Base-by-base conservation (phyloP, 53 echinoderm and acorn worm genomes). In the Holothuria leucospilota region DNA sequence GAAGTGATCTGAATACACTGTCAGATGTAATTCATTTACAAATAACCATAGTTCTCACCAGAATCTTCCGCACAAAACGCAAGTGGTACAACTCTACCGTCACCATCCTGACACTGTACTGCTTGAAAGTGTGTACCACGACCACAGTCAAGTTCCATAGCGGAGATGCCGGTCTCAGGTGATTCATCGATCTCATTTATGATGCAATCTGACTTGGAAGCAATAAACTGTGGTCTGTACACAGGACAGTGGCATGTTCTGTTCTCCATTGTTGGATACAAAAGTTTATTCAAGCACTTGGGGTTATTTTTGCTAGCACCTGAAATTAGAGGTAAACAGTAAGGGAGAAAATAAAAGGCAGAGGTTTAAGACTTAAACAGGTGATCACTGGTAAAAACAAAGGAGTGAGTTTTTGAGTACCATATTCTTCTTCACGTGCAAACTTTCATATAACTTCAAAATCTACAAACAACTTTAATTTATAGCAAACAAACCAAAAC, bases 191-290 rank as follows among this genome's bases (percentile, higher is more conserved):
- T 69, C 71, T 82, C 89, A 29, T 82, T 88, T 28, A 96, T 81
- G 59, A 97, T 77, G 77, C 97, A 97, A 49, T 97, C 88, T 1
- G 95, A 95, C 92, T 91, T 90, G 13, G 59, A 89, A 18, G 93
- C 97, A 12, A 71, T 82, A 7, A 87, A 88, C 16, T 86, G 91
- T 16, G 91, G 91, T 14, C 89, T 86, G 69, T 90, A 97, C 42
- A 87, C 84, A 20, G 93, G 91, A 78, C 97, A 97, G 15, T 75
- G 71, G 69, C 97, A 97, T 6, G 88, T 84, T 21, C 84, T 81
- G 40, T 81, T 29, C 62, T 97, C 93, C 14, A 39, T 63, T 24
- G 68, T 58, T 13, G 95, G 95, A 88, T 91, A 90, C 12, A 86
- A 38, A 16, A 51, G 29, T 7, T 80, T 59, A 52, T 95, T 88